Evolutionary conservation across 2,797 vertebrate species (phyloP), one percentile per base, ranked within the genome.

Genomic region (Sebastes diaconus): DNA sequence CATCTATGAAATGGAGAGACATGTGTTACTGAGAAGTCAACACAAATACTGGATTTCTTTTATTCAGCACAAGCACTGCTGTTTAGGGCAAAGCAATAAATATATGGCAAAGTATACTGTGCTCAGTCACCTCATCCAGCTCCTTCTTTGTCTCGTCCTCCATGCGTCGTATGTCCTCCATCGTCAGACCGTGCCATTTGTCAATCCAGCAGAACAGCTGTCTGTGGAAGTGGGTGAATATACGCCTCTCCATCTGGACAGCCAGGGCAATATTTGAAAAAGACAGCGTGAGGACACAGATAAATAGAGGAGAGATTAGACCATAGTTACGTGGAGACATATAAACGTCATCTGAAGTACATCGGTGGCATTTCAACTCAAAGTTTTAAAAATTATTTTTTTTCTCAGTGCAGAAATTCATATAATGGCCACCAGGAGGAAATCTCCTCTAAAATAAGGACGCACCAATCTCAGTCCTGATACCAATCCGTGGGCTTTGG

Each of bases 121-220:
- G 50, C 20, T 52, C 50, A 57, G 5, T 95, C 82, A 99, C 98
- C 96, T 99, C 95, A 90, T 99, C 97, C 86, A 99, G 96, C 91
- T 98, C 96, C 84, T 93, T 96, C 95, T 97, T 97, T 0, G 98
- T 99, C 84, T 98, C 96, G 0, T 97, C 98, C 92, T 99, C 99
- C 97, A 99, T 98, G 73, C 95, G 96, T 61, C 99, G 96, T 77
- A 99, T 99, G 93, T 99, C 98, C 0, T 99, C 97, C 98, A 99
- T 99, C 4, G 97, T 94, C 94, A 99, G 96, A 68, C 96, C 93
- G 50, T 98, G 94, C 99, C 99, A 99, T 55, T 90, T 95, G 90
- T 99, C 99, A 0, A 99, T 93, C 96, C 96, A 97, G 92, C 98
- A 99, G 89, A 99, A 99, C 75, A 99, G 95, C 94, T 99, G 97